Conservation (phyloP, 2,888 invertebrate species). For the Nephrotoma appendiculata region DNA sequence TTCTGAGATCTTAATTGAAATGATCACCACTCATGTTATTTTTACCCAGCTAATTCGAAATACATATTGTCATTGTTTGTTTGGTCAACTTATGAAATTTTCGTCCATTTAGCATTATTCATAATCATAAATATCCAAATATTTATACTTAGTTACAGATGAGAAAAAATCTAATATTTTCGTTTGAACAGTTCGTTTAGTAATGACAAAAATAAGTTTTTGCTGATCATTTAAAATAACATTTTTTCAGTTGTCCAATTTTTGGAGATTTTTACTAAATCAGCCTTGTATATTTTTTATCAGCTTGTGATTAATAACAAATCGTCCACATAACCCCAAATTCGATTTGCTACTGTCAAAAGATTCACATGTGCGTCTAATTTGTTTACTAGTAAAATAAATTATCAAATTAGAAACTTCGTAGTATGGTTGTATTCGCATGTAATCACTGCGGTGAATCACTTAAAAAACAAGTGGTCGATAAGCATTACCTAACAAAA, state of each 20-base stretch:
- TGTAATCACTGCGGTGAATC: slow-evolving; percentile 87
- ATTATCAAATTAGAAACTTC: background rate
- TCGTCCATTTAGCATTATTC: too few relatives aligned
- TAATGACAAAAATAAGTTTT: too few relatives aligned
- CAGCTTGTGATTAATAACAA: background rate
- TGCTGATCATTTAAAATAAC: too few relatives aligned
- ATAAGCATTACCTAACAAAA: slow-evolving; percentile 65
- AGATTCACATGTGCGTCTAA: background rate
- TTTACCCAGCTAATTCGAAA: too few relatives aligned
- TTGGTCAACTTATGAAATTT: too few relatives aligned
- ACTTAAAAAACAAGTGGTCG: slow-evolving; percentile 80
- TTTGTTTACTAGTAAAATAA: background rate
- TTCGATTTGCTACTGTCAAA: background rate
- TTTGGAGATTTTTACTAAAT: background rate
- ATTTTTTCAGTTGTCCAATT: background rate
- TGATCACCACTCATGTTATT: background rate
- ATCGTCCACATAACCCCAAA: background rate
- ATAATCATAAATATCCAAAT: too few relatives aligned
- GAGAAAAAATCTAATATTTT: too few relatives aligned
- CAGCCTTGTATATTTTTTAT: background rate
- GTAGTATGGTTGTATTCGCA: slow-evolving; percentile 80
- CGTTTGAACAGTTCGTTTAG: too few relatives aligned
- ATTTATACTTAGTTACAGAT: too few relatives aligned
- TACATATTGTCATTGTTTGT: too few relatives aligned
- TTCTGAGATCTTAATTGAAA: background rate